Evolutionary conservation across 2,113 vertebrate genomes (phyloP).

Genomic region (Calidris pugnax): DNA sequence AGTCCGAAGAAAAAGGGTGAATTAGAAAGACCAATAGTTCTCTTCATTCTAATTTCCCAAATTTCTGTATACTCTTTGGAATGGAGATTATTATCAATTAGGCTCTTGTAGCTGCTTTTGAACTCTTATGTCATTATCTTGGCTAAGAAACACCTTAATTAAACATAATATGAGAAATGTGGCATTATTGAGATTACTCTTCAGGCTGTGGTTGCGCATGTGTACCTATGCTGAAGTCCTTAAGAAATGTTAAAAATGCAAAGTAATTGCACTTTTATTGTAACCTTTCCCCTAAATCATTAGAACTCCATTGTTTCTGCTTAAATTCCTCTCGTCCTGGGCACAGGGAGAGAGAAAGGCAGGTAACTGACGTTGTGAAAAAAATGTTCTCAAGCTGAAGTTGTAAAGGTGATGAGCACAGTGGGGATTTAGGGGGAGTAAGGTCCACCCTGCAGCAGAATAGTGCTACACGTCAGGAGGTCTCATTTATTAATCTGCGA

Average conservation of each 20-base stretch:
- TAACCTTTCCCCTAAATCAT: not conserved
- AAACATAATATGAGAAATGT: not conserved
- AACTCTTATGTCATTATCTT: not conserved
- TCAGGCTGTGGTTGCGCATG: not conserved
- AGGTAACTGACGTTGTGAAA: not conserved
- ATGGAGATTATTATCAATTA: constrained; percentile 8
- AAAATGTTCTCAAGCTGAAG: not conserved
- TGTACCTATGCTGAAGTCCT: not conserved
- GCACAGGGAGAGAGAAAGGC: not conserved
- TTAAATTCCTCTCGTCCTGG: not conserved
- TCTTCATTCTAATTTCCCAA: constrained; percentile 29
- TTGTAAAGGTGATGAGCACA: not conserved
- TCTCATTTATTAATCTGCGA: not conserved
- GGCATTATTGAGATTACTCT: not conserved
- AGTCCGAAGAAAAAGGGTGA: not conserved
- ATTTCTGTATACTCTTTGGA: not conserved
- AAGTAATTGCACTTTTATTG: not conserved
- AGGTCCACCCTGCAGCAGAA: not conserved
- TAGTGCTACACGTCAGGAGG: not conserved
- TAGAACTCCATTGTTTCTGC: not conserved
- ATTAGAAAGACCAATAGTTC: constrained; percentile 15
- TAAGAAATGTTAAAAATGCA: not conserved
- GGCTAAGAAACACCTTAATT: not conserved
- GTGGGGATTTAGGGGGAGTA: not conserved
- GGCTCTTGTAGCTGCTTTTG: constrained; percentile 3